Evolutionary conservation across 1,140 invertebrate genomes (phyloP), one percentile per base, ranked within the genome.

Genomic region (Micrasema minimum): DNA sequence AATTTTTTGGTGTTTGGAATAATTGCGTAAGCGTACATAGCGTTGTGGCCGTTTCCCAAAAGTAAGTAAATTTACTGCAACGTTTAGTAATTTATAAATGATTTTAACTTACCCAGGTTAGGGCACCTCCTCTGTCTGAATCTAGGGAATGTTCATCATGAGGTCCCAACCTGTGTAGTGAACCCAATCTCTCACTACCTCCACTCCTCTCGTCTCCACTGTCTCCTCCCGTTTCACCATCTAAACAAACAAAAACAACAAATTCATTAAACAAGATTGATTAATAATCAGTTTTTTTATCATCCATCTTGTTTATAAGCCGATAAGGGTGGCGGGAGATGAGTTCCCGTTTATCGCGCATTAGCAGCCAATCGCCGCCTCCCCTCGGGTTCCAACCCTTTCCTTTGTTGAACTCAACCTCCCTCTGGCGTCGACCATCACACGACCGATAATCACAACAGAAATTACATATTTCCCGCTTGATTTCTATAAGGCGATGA

Each of bases 51-150:
- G n/a, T n/a, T n/a, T n/a, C n/a, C n/a, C n/a, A n/a, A n/a, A n/a
- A n/a, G n/a, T n/a, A n/a, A n/a, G n/a, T n/a, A n/a, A n/a, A n/a
- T n/a, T n/a, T n/a, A n/a, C n/a, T n/a, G n/a, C n/a, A n/a, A n/a
- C n/a, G n/a, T n/a, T n/a, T n/a, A n/a, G n/a, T n/a, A n/a, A n/a
- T n/a, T n/a, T n/a, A n/a, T n/a, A n/a, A n/a, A n/a, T n/a, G n/a
- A n/a, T n/a, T n/a, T n/a, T n/a, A n/a, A n/a, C n/a, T 85, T 79
- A 87, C 86, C 80, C 87, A 79, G 76, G 87, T 87, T 26, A 88
- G 82, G 31, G 85, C 85, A 22, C 82, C 82, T 68, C 80, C 84
- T 75, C 83, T 78, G 50, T 87, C 85, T 0, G 85, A 86, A 75
- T 87, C 85, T 80, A 87, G 80, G 20, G 85, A 87, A 77, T 87